These are phyloP conservation scores for Varanus salvator DNA, from an alignment of 2,113 vertebrate species.

Conservation along the genomic window DNA sequence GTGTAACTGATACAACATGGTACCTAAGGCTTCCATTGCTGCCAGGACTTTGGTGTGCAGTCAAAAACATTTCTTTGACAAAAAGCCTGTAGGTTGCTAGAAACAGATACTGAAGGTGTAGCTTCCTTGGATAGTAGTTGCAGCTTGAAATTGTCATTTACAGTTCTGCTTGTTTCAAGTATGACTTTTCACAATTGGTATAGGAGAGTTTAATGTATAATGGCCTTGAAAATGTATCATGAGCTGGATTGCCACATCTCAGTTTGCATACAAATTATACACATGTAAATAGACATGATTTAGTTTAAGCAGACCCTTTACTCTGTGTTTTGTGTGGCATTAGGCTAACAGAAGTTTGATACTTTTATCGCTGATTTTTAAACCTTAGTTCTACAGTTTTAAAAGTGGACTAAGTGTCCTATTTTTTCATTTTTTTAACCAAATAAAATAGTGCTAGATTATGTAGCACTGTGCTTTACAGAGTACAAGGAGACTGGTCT, in stretches of 20 bases:
- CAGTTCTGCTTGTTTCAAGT: not conserved
- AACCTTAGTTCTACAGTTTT: not conserved
- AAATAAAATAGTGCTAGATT: not conserved
- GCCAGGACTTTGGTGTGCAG: not conserved
- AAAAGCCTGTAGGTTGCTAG: not conserved
- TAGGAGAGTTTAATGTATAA: not conserved
- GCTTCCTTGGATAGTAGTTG: not conserved
- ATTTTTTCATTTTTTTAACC: too few species aligned
- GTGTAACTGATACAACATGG: not conserved
- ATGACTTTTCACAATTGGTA: not conserved
- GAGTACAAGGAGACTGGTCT: too few species aligned
- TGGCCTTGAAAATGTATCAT: not conserved
- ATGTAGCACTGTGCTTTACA: not conserved
- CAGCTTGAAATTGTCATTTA: not conserved
- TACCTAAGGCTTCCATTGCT: not conserved
- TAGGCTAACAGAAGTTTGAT: not conserved
- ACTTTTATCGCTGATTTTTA: not conserved
- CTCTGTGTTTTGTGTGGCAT: not conserved
- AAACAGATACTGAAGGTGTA: not conserved
- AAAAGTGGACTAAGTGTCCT: not conserved
- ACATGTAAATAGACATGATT: not conserved
- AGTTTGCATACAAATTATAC: not conserved
- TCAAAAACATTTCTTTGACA: not conserved
- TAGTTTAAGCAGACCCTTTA: not conserved
- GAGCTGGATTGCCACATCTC: not conserved